phyloP scores from a whole-genome alignment of 2,797 vertebrate genomes.

The Muraenolepis orangiensis region DNA sequence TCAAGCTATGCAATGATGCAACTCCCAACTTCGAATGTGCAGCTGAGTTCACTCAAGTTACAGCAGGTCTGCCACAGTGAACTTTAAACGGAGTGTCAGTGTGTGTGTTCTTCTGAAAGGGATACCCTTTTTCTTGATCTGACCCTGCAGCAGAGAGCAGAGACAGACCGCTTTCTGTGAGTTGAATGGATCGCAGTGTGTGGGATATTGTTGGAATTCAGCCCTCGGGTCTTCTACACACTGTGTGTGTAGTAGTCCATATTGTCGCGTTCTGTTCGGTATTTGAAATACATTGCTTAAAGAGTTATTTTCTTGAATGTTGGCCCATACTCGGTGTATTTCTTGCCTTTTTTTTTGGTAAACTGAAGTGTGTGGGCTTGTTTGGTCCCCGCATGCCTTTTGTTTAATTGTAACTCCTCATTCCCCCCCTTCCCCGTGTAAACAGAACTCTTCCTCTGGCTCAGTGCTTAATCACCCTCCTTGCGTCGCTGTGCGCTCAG shows the following conservation, averaged over 20 bases:
- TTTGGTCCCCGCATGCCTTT: not conserved
- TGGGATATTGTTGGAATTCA: not conserved
- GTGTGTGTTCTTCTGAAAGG: not conserved
- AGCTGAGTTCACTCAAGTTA: constrained; percentile 28
- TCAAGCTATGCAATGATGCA: constrained; percentile 41
- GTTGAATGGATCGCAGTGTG: not conserved
- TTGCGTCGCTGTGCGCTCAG: not conserved
- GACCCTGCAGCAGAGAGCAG: not conserved
- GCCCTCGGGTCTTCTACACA: not conserved
- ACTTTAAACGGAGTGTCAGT: not conserved
- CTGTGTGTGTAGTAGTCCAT: not conserved
- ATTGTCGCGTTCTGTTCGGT: not conserved
- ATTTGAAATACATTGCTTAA: not conserved
- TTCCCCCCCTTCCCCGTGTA: not conserved
- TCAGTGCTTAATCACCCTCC: not conserved
- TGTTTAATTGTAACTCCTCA: no score
- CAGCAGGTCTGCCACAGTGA: constrained; percentile 12
- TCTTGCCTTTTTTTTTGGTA: not conserved
- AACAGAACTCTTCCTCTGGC: not conserved
- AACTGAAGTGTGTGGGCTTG: not conserved
- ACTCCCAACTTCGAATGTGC: constrained; percentile 8
- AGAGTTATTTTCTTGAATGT: not conserved
- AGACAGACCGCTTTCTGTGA: not conserved
- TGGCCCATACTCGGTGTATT: not conserved
- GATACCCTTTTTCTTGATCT: not conserved